These are phyloP conservation scores for Drosophila bunnanda DNA, from an alignment of 2,888 invertebrate species.

Conservation along the genomic window DNA sequence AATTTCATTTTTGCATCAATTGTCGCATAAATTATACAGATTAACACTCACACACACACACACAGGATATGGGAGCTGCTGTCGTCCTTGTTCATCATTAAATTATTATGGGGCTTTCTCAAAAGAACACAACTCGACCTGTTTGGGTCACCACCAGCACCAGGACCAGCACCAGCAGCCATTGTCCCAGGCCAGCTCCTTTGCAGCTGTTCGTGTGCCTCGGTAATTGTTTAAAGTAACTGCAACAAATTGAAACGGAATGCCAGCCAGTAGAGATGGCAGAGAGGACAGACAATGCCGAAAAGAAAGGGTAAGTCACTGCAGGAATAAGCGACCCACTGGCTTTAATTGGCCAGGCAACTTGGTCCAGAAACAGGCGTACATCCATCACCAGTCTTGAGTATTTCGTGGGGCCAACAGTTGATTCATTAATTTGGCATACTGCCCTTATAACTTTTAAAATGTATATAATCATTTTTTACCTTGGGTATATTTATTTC, in stretches of 20 bases:
- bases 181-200: conserved; percentile 5
- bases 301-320: not conserved
- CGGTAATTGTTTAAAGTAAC: conserved; percentile 72
- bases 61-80: conserved; percentile 4
- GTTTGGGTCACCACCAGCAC: conserved; percentile 21
- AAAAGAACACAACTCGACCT: conserved; percentile 25
- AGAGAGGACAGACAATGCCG: not conserved
- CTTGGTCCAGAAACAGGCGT: not conserved
- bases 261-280: conserved; percentile 19
- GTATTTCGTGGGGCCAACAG: not conserved
- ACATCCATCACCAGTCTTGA: not conserved
- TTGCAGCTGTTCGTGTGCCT: conserved; percentile 57
- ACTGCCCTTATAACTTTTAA: not conserved
- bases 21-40: conserved; percentile 78
- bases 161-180: conserved; percentile 1
- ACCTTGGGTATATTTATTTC: not conserved
- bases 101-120: conserved; percentile 53
- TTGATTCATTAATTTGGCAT: not conserved
- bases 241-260: conserved; percentile 53
- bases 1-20: conserved; percentile 73
- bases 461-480: not conserved
- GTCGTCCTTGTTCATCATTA: conserved; percentile 40
- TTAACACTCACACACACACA: conserved; percentile 56
- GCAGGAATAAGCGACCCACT: conserved; percentile 1
- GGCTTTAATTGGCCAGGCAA: conserved; percentile 27